Base-by-base conservation (phyloP, 1,140 invertebrate genomes). In the Intoshia linei region DNA sequence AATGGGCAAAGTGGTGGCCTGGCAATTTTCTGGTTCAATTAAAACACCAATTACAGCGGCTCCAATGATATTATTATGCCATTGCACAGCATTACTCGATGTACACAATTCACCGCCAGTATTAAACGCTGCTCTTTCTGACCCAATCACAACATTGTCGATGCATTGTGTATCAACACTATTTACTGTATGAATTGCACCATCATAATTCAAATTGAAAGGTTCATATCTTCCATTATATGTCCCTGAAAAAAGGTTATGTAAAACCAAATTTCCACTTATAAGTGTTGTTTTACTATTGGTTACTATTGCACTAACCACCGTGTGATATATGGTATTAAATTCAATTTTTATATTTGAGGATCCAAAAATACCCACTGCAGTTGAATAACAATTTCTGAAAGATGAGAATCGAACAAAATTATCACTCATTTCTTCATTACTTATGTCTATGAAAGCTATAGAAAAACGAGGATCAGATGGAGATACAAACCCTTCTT, bases 351-450 rank as follows among this genome's bases (percentile, higher is more conserved):
- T 25, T 4, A 43, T 6, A 15, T 24, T 24, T 20, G 23, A 17
- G 5, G 35, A 24, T 23, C 45, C 45, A 33, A 44, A 50, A 5
- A 44, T 44, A 7, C 51, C 51, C 29, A 54, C 44, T 23, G 51
- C 51, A 4, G 47, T 34, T 7, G 42, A 44, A 34, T 47, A 48
- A 2, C 45, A 41, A 23, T 48, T 34, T 38, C 46, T 40, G 41
- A 52, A 55, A 4, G 44, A 34, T 32, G 41, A 41, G 6, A 43
- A 36, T 13, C 41, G 41, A 6, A 52, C 44, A 34, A 45, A 49
- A 3, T 45, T 50, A 13, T 42, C 40, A 17, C 18, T 36, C 11
- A 19, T 19, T 3, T 11, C n/a, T n/a, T n/a, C n/a, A n/a, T n/a
- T n/a, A n/a, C n/a, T n/a, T n/a, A n/a, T n/a, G n/a, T n/a, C n/a